Percentiles rank a stretch among this genome's conserved stretches.
phyloP scores from a whole-genome alignment of 2,797 vertebrate species.

The Spinibarbus caldwelli region DNA sequence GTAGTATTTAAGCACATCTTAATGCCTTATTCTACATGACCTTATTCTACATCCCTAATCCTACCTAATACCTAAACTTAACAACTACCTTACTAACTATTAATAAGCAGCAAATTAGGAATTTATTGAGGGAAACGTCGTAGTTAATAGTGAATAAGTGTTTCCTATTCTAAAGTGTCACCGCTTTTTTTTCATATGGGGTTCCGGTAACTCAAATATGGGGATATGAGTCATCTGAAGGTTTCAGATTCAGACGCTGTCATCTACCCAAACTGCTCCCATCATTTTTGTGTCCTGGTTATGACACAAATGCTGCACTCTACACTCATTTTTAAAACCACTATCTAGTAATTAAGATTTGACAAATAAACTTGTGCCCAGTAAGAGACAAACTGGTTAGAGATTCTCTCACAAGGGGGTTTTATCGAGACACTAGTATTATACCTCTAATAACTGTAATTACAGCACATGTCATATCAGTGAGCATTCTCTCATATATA shows the following conservation, averaged over 20 bases:
- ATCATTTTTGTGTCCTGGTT: background rate
- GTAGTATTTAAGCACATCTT: no score
- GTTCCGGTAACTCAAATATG: background rate
- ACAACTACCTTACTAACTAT: no score
- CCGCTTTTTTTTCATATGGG: background rate
- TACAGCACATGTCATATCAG: conserved; percentile 1
- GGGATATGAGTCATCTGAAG: background rate
- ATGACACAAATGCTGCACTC: background rate
- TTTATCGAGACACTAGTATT: conserved; percentile 5
- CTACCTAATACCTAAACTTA: no score
- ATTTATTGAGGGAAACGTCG: no score
- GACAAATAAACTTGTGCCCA: background rate
- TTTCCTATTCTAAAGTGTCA: no score
- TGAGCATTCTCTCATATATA: background rate
- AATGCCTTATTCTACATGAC: no score
- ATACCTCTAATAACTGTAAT: conserved; percentile 24
- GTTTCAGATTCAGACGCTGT: background rate
- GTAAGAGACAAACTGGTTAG: background rate
- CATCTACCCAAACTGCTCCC: background rate
- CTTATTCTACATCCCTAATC: no score
- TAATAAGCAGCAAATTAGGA: no score
- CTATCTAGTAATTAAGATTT: conserved; percentile 11
- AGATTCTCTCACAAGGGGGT: background rate
- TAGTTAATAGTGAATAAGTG: no score
- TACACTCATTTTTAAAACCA: no score